phyloP scores from a whole-genome alignment of 2,888 invertebrate species.

The Epistrophe eligans region DNA sequence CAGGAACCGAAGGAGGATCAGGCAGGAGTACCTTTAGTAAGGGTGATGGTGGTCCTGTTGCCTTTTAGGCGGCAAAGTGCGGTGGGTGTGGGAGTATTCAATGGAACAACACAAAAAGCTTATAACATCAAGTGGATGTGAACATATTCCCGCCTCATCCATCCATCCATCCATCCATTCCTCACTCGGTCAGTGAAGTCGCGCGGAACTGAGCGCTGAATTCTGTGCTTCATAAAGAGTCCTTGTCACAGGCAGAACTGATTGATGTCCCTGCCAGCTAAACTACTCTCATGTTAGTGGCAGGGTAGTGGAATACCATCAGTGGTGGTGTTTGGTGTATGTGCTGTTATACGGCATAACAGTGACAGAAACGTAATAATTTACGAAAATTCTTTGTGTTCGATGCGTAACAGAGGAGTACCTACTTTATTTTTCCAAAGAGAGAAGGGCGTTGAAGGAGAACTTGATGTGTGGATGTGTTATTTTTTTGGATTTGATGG shows the following conservation, averaged over 20 bases:
- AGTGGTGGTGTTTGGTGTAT: constrained; percentile 19
- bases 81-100: not conserved
- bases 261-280: constrained; percentile 69
- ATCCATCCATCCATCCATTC: constrained; percentile 29
- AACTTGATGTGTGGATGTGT: constrained; percentile 20
- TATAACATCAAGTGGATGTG: constrained; percentile 73
- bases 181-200: constrained; percentile 39
- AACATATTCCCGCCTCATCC: constrained; percentile 53
- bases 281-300: constrained; percentile 28
- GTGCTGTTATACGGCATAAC: constrained; percentile 5
- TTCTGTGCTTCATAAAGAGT: constrained; percentile 49
- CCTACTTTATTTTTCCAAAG: not conserved
- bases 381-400: constrained; percentile 70
- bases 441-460: not conserved
- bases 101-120: constrained; percentile 67
- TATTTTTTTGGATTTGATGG: constrained; percentile 21
- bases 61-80: constrained; percentile 18
- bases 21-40: constrained; percentile 59
- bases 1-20: constrained; percentile 43
- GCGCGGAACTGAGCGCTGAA: constrained; percentile 38
- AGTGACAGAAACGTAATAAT: constrained; percentile 65
- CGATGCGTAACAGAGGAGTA: constrained; percentile 50
- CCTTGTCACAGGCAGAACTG: constrained; percentile 72
- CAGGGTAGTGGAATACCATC: not conserved
- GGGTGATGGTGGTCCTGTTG: constrained; percentile 9